Base-by-base conservation (phyloP, 2,888 invertebrate genomes). In the Meloe dianella region DNA sequence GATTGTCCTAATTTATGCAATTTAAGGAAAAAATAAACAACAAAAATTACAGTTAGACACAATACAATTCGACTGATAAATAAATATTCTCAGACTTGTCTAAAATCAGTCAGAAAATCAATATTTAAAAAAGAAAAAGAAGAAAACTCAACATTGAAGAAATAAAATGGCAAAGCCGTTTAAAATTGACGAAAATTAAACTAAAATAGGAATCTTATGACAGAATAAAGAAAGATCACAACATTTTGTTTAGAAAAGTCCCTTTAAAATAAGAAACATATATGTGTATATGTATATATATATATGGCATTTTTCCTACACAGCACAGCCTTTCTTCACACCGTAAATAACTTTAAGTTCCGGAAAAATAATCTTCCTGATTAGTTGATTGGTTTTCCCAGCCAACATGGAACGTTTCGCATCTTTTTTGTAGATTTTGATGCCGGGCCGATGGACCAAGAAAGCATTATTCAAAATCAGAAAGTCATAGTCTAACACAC, bases 381-480 rank as follows among this genome's bases (percentile, higher is more conserved):
- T 92, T 74, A 91, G 87, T 70, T 89, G 86, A 78, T 92, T 92
- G 74, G 95, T 95, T 79, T 92, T 91, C 51, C 88, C 87, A 7
- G 93, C 92, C 63, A 94, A 85, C 78, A 89, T 86, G 60, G 93
- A 92, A 62, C 95, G 87, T 73, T 91, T 91, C 24, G 90, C 85
- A 80, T 96, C 93, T 80, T 91, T 92, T 79, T 90, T 91, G 83
- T 91, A 90, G 61, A 91, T 87, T 82, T 96, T 96, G 75, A 96
- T 96, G 60, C 96, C 96, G 0, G 96, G 96, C 76, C 94, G 93
- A 85, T 96, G 96, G 61, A 93, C 93, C 67, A 96, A 86, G 84
- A 96, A 96, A n/a, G 94, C 95, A 84, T 96, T 95, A 85, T 96
- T 94, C 80, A 96, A 84, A 77, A 96, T 95, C 84, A 95, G 91